Conservation (phyloP, 2,888 invertebrate species). For the Trichogramma evanescens region DNA sequence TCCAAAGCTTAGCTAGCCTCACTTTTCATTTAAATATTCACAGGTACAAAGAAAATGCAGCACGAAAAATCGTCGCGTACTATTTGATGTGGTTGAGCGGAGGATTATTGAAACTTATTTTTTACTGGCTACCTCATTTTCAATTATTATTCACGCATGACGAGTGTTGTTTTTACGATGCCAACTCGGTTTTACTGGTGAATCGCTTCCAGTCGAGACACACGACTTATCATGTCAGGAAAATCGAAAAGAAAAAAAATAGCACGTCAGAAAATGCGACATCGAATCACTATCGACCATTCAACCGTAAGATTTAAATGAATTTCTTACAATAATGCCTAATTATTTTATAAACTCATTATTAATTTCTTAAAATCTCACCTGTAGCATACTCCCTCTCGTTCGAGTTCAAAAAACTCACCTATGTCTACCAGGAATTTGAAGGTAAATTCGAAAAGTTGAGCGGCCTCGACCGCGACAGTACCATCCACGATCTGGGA, state of each 20-base stretch:
- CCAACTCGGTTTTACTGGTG: background rate
- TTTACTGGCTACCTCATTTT: background rate
- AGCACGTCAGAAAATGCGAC: no score
- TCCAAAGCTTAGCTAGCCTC: background rate
- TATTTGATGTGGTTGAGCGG: background rate
- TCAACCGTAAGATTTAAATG: conserved; percentile 32
- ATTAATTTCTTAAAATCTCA: background rate
- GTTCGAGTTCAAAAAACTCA: conserved; percentile 77
- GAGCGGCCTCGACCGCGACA: conserved; percentile 65
- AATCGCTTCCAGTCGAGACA: background rate
- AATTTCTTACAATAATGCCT: background rate
- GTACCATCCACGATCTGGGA: conserved; percentile 59
- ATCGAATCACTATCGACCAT: conserved; percentile 47
- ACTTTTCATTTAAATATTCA: background rate
- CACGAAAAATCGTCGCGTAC: background rate
- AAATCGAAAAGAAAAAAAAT: background rate
- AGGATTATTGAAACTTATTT: background rate
- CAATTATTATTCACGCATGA: background rate
- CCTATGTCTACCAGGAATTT: conserved; percentile 70
- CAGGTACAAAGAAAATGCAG: background rate
- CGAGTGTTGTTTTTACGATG: background rate
- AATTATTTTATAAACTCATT: background rate
- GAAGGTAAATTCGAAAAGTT: conserved; percentile 63
- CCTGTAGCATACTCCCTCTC: conserved; percentile 1
- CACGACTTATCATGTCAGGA: background rate